Evolutionary conservation across 2,888 invertebrate species (phyloP).

Genomic region (Lycophotia porphyrea): DNA sequence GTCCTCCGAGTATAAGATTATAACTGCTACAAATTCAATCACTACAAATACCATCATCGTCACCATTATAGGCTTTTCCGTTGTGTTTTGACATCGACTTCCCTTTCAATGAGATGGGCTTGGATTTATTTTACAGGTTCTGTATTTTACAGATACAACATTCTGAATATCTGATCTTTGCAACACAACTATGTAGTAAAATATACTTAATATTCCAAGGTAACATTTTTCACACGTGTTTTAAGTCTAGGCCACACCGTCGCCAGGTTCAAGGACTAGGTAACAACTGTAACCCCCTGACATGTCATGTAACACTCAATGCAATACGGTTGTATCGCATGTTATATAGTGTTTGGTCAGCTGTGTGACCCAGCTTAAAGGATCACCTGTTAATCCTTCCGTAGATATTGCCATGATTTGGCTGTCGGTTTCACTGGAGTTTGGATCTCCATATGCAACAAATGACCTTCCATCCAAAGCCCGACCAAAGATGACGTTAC

Average conservation of each 20-base stretch:
- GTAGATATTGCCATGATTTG: conserved; percentile 12
- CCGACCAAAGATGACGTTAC: conserved; percentile 2
- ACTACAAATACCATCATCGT: conserved; percentile 37
- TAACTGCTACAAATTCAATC: too few relatives aligned
- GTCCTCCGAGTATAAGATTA: conserved; percentile 30
- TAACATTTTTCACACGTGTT: background rate
- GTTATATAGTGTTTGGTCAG: background rate
- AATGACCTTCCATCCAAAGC: conserved; percentile 11
- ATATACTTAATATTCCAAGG: background rate
- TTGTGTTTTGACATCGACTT: conserved; percentile 13
- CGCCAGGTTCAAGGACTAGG: background rate
- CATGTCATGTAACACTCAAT: background rate
- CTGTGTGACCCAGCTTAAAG: background rate
- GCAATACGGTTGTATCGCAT: background rate
- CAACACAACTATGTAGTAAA: background rate
- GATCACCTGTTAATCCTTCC: conserved; percentile 2
- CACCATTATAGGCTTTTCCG: conserved; percentile 39
- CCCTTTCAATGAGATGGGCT: conserved; percentile 3
- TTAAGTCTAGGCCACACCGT: background rate
- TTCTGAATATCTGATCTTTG: background rate
- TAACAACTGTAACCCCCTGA: background rate
- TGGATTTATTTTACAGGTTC: background rate
- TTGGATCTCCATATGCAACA: conserved; percentile 6
- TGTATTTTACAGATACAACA: background rate
- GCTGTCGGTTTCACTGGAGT: background rate